phyloP scores from a whole-genome alignment of 1,140 invertebrate genomes.

The Scylla paramamosain region DNA sequence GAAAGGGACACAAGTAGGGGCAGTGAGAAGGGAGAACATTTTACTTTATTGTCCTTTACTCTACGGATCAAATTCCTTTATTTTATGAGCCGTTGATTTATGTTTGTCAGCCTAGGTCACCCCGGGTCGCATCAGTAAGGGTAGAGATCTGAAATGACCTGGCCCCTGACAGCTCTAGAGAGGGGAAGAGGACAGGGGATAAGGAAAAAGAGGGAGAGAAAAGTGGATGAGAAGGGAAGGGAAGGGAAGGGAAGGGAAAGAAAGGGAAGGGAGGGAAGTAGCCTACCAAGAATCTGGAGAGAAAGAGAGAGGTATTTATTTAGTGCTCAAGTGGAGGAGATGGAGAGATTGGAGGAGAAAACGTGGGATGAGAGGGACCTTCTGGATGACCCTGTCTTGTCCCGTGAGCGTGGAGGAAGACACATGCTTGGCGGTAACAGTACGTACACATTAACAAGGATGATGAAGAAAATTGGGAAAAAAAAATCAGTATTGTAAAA shows the following conservation, averaged over 20 bases:
- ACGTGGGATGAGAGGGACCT: not conserved
- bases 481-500: no score
- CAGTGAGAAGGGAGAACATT: not conserved
- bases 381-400: no score
- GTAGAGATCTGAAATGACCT: not conserved
- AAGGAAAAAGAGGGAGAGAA: no score
- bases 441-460: no score
- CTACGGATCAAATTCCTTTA: not conserved
- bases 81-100: not conserved
- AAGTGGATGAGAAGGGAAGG: no score
- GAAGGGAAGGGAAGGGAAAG: no score
- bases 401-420: no score
- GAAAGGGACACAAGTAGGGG: not conserved
- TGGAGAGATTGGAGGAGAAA: not conserved
- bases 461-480: no score
- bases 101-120: not conserved
- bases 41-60: not conserved
- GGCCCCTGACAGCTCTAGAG: not conserved
- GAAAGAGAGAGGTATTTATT: not conserved
- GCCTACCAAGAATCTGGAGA: not conserved
- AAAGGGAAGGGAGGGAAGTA: not conserved
- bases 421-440: no score
- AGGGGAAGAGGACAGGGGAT: not conserved
- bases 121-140: not conserved
- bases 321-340: not conserved